These are phyloP conservation scores for Hemiprocne comata DNA, from an alignment of 2,113 vertebrate genomes.

Conservation along the genomic window DNA sequence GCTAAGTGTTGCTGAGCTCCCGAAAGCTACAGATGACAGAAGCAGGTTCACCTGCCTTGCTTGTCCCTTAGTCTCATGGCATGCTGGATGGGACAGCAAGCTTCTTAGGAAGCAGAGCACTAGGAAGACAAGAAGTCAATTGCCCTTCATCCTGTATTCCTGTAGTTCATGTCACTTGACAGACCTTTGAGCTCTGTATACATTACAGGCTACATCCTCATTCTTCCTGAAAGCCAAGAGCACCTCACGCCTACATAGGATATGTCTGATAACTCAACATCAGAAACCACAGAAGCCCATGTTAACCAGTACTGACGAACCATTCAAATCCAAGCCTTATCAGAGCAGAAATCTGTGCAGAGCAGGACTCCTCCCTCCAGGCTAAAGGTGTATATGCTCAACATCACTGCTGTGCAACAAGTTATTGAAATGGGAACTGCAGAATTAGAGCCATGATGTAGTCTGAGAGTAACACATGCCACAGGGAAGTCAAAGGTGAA, in stretches of 20 bases:
- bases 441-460: neutral
- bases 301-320: neutral
- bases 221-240: neutral
- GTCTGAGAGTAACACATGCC: neutral
- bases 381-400: neutral
- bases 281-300: accelerated
- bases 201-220: neutral
- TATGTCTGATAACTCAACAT: neutral
- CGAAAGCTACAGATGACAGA: neutral
- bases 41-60: neutral
- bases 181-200: neutral
- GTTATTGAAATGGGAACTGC: neutral
- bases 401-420: neutral
- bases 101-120: neutral
- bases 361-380: neutral
- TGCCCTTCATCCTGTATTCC: neutral
- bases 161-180: neutral
- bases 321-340: neutral
- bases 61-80: neutral
- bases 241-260: neutral
- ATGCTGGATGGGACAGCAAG: accelerated
- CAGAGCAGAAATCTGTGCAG: neutral
- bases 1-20: neutral
- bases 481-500: neutral
- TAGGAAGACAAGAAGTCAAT: neutral